Evolutionary conservation across 1,140 invertebrate species (phyloP).

Genomic region (Cotesia vestalis): DNA sequence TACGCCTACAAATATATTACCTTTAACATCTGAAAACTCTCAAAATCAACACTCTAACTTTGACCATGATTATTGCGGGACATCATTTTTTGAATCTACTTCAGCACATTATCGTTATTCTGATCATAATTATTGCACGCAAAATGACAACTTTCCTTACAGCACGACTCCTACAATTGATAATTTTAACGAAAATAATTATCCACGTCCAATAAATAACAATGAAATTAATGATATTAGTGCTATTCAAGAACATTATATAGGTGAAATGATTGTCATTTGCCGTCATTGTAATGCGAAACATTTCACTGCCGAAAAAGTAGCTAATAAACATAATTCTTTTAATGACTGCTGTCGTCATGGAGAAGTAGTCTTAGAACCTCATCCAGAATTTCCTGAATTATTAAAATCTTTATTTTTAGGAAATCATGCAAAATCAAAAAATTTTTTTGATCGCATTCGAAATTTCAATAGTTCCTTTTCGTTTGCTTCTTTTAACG

Average conservation of each 20-base stretch:
- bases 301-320: constrained; percentile 32
- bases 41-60: too few relatives aligned
- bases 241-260: constrained; percentile 12
- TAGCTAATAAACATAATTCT: not conserved
- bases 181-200: too few relatives aligned
- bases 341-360: constrained; percentile 31
- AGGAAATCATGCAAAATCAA: constrained; percentile 18
- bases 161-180: too few relatives aligned
- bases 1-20: too few relatives aligned
- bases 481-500: constrained; percentile 32
- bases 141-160: too few relatives aligned
- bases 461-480: constrained; percentile 19
- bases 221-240: too few relatives aligned
- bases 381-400: not conserved
- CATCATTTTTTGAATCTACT: too few relatives aligned
- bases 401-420: constrained; percentile 21
- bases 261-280: constrained; percentile 9
- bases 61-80: too few relatives aligned
- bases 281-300: constrained; percentile 20
- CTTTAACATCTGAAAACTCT: too few relatives aligned
- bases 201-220: too few relatives aligned
- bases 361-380: constrained; percentile 20
- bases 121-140: too few relatives aligned
- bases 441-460: constrained; percentile 28
- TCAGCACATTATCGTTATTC: too few relatives aligned